These are phyloP conservation scores for Porites cylindrica DNA, from an alignment of 92 coral and sea anemone species.

Conservation along the genomic window DNA sequence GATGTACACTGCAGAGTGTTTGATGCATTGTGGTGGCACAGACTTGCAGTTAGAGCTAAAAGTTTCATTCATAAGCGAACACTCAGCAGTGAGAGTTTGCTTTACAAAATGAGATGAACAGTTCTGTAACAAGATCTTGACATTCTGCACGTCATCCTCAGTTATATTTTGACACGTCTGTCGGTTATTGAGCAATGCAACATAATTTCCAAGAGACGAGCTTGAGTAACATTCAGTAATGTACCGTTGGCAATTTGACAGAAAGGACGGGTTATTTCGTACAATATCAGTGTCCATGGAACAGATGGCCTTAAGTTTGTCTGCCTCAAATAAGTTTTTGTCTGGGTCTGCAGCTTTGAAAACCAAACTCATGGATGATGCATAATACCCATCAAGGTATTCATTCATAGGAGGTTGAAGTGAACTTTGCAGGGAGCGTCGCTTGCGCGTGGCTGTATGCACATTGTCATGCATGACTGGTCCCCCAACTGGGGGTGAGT, in stretches of 20 bases:
- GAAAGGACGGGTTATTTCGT: constrained; percentile 37
- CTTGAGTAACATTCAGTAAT: constrained; percentile 55
- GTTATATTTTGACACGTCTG: constrained; percentile 77
- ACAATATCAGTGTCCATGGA: constrained; percentile 38
- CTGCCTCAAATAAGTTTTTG: constrained; percentile 43
- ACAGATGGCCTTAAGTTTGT: constrained; percentile 58
- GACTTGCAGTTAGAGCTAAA: constrained; percentile 21
- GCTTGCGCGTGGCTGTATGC: neutral
- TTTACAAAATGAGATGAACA: constrained; percentile 69
- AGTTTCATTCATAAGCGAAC: too few species aligned
- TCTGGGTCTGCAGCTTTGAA: constrained; percentile 43
- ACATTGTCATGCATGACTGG: too few species aligned
- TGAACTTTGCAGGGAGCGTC: constrained; percentile 14
- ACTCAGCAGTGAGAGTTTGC: constrained; percentile 23
- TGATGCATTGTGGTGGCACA: constrained; percentile 62
- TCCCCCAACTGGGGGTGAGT: too few species aligned
- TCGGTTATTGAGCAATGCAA: constrained; percentile 72
- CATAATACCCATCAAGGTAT: too few species aligned
- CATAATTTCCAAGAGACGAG: constrained; percentile 81
- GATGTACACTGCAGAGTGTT: constrained; percentile 47
- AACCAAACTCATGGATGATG: constrained; percentile 29
- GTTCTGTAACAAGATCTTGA: constrained; percentile 47
- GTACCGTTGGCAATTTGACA: neutral
- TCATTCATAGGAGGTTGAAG: too few species aligned
- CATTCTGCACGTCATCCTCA: constrained; percentile 66